Evolutionary conservation across 2,797 vertebrate species (phyloP), one percentile per base, ranked within the genome.

Genomic region (Leptatherina wallacei): DNA sequence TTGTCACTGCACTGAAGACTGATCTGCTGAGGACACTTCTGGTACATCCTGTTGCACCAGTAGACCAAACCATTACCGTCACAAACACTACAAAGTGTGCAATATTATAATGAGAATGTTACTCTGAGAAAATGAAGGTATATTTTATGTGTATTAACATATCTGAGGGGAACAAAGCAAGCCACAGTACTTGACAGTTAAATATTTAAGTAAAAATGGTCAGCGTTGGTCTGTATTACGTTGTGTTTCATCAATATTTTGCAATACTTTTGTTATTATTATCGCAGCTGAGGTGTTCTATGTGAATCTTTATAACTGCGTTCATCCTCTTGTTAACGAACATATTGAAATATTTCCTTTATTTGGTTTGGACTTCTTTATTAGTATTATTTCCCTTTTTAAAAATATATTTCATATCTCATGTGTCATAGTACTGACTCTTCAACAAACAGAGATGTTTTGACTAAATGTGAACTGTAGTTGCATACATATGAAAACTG

Each of bases 401-500:
- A 18, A 47, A 44, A 20, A 47, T n/a, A 8, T 47, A n/a, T n/a
- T 47, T 44, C 42, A 44, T 44, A 44, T 44, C 2, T 44, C 40
- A 42, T 5, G 18, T 44, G 30, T 32, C 30, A 6, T 32, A 32
- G 18, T 7, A 20, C 42, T 27, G 24, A 27, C 24, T 27, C 24
- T 44, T 40, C 38, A 40, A 16, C 13, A 40, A 40, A 40, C 33
- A 52, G 56, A 1, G 0, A 44, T 57, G 2, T 3, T 64, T 10
- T 22, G 8, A 27, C 5, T 36, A 13, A 36, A 29, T 11, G 29
- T 65, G 12, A 8, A n/a, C 4, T 47, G 6, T 5, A 32, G 2
- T 40, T 16, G 35, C 47, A 71, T n/a, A 58, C 0, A 59, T 12
- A 29, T 27, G 36, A 36, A 59, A 33, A 89, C 88, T 71, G 18